These are phyloP conservation scores for Cnemophilus loriae DNA, from an alignment of 2,113 vertebrate species.

Conservation along the genomic window DNA sequence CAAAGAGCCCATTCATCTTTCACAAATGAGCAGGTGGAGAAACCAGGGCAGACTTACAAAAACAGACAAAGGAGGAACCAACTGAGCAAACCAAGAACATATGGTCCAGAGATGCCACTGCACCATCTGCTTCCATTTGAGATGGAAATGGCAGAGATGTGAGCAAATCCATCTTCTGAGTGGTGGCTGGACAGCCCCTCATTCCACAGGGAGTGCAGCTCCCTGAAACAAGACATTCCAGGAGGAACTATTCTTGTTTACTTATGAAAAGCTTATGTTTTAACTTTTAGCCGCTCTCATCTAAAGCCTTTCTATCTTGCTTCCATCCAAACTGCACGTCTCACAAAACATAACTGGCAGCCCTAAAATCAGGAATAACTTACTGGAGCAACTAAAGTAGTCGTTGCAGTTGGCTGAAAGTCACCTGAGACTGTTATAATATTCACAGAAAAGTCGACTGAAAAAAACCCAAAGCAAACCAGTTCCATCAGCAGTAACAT, in stretches of 20 bases:
- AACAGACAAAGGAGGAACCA: not conserved
- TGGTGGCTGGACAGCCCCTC: not conserved
- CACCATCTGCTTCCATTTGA: not conserved
- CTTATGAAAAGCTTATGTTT: not conserved
- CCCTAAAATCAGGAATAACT: not conserved
- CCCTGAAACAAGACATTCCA: not conserved
- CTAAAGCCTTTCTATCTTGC: not conserved
- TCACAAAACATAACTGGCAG: not conserved
- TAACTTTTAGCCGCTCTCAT: not conserved
- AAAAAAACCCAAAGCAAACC: not conserved
- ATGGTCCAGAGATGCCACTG: not conserved
- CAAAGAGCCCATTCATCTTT: not conserved
- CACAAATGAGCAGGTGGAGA: constrained; percentile 14
- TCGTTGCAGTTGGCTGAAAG: not conserved
- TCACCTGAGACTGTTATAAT: not conserved
- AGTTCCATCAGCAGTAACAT: not conserved
- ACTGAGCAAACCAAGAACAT: not conserved
- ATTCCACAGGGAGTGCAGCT: not conserved
- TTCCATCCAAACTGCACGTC: not conserved
- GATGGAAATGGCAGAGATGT: not conserved
- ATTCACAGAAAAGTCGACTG: not conserved
- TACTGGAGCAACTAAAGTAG: not conserved
- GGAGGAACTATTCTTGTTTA: not conserved
- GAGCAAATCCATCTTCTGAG: not conserved
- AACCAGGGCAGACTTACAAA: not conserved